Conservation (phyloP, 2,888 invertebrate species). For the Melolontha melolontha region DNA sequence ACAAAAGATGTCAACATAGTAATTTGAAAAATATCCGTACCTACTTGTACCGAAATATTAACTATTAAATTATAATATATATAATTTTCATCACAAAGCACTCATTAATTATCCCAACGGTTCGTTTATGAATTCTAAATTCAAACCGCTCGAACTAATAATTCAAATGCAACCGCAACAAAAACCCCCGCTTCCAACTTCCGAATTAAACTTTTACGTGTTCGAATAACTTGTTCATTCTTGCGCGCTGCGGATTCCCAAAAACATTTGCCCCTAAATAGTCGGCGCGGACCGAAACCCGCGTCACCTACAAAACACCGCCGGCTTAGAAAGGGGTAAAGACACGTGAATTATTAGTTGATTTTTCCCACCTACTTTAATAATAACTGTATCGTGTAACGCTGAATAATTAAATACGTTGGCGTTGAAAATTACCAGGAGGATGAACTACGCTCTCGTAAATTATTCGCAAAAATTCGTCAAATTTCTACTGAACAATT, state of each 20-base stretch:
- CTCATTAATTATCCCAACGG: too few relatives aligned
- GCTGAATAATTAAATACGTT: constrained; percentile 1
- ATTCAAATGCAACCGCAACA: constrained; percentile 12
- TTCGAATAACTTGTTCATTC: constrained; percentile 7
- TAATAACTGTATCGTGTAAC: constrained; percentile 1
- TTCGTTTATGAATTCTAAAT: background rate
- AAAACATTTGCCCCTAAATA: background rate
- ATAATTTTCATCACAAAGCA: too few relatives aligned
- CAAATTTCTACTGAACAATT: too few relatives aligned
- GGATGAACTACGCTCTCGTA: background rate
- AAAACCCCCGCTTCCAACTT: constrained; percentile 7
- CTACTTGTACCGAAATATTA: too few relatives aligned
- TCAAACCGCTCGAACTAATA: constrained; percentile 1
- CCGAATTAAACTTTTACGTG: constrained; percentile 19
- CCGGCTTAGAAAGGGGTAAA: constrained; percentile 5
- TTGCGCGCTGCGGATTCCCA: background rate
- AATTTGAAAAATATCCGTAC: too few relatives aligned
- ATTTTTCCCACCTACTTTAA: constrained; percentile 11
- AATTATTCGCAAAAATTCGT: too few relatives aligned
- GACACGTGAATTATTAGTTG: background rate
- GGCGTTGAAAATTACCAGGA: background rate
- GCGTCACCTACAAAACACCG: background rate
- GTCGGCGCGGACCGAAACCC: background rate
- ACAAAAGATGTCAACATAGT: too few relatives aligned
- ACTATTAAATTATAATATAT: too few relatives aligned